These are phyloP conservation scores for Drosophila formosana DNA, from an alignment of 2,888 invertebrate genomes.

Conservation along the genomic window DNA sequence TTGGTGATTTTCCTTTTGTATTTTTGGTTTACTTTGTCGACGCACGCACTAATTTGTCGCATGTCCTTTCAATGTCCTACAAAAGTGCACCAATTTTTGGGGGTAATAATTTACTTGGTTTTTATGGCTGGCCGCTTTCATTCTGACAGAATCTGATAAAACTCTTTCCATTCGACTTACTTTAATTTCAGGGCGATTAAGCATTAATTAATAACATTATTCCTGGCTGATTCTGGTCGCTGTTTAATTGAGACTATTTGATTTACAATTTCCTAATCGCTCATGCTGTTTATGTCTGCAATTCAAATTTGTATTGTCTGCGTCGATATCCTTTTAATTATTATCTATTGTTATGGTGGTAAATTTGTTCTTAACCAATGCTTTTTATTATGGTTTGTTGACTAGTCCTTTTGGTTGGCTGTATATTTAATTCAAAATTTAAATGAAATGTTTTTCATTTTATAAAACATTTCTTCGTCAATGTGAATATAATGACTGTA, in stretches of 20 bases:
- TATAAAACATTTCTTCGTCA: too few species aligned
- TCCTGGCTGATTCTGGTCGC: not conserved
- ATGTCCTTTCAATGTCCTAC: conserved; percentile 68
- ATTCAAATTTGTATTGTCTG: not conserved
- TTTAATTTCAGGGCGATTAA: conserved; percentile 14
- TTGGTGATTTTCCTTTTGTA: conserved; percentile 37
- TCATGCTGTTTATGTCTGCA: not conserved
- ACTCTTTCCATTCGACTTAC: conserved; percentile 5
- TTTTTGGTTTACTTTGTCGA: conserved; percentile 53
- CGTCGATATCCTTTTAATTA: not conserved
- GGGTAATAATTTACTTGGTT: conserved; percentile 25
- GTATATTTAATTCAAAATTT: too few species aligned
- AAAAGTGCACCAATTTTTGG: conserved; percentile 51
- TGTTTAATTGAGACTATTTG: not conserved
- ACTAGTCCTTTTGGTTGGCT: too few species aligned
- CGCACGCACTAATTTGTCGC: conserved; percentile 66
- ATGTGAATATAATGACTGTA: too few species aligned
- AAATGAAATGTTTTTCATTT: too few species aligned
- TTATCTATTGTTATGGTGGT: too few species aligned
- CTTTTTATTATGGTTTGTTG: too few species aligned
- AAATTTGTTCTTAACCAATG: too few species aligned
- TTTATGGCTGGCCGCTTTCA: conserved; percentile 10
- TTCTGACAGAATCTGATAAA: conserved; percentile 35
- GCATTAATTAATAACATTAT: conserved; percentile 19
- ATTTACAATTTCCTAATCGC: not conserved